Conservation (phyloP, 2,888 invertebrate species). For the Hirudinaria manillensis region DNA sequence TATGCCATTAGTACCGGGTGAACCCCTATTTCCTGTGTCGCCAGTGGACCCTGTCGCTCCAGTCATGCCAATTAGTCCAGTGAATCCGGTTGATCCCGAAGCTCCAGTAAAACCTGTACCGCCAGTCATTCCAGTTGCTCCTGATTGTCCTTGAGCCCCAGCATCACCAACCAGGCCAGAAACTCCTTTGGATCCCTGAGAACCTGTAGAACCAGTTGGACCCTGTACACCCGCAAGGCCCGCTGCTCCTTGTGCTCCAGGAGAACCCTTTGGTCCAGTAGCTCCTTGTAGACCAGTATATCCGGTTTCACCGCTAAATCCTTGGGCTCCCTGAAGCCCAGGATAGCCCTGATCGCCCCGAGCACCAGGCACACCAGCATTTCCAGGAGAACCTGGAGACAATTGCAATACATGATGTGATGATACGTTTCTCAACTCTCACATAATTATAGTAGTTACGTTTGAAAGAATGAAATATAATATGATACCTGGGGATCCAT, state of each 20-base stretch:
- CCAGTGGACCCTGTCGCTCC: constrained; percentile 31
- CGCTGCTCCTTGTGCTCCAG: constrained; percentile 19
- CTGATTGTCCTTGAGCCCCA: constrained; percentile 9
- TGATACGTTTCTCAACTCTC: background rate
- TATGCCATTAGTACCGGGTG: constrained; percentile 21
- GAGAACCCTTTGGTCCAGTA: background rate
- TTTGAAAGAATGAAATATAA: background rate
- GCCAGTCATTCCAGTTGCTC: constrained; percentile 17
- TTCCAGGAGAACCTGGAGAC: constrained; percentile 5
- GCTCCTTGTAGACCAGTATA: background rate
- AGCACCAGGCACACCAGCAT: background rate
- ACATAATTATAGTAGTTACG: background rate
- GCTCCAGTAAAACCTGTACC: constrained; percentile 10
- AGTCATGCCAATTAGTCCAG: constrained; percentile 29
- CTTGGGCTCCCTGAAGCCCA: constrained; percentile 11
- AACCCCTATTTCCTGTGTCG: constrained; percentile 1
- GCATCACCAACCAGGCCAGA: background rate
- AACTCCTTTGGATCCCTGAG: constrained; percentile 5
- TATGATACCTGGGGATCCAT: background rate
- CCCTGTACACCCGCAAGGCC: constrained; percentile 23
- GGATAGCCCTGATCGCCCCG: background rate
- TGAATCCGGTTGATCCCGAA: constrained; percentile 13
- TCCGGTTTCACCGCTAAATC: constrained; percentile 14
- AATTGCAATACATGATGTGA: background rate
- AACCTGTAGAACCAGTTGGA: background rate